Conservation (phyloP, 2,797 vertebrate genomes). For the Chelon labrosus region DNA sequence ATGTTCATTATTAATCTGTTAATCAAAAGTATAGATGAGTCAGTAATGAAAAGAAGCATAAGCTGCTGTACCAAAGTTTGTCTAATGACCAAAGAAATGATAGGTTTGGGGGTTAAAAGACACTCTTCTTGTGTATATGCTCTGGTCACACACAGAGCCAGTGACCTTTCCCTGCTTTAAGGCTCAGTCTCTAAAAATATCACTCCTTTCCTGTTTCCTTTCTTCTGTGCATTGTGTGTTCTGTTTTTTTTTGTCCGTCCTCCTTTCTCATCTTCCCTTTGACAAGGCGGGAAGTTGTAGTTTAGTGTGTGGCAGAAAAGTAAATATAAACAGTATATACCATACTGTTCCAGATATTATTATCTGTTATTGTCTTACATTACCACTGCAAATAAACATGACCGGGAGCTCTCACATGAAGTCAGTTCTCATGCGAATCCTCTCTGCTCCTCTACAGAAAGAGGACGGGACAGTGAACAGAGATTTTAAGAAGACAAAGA, state of each 20-base stretch:
- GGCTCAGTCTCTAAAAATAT: constrained; percentile 57
- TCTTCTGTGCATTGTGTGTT: constrained; percentile 47
- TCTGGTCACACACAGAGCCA: not conserved
- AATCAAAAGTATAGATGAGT: not conserved
- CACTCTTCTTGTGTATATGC: not conserved
- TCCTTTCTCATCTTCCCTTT: constrained; percentile 20
- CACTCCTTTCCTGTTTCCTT: constrained; percentile 20
- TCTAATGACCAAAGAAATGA: not conserved
- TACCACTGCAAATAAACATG: not conserved
- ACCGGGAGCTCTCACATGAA: not conserved
- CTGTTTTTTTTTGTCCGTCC: constrained; percentile 9
- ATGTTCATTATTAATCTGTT: not conserved
- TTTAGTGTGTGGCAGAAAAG: constrained; percentile 1
- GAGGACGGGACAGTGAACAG: constrained; percentile 97
- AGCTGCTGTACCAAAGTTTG: not conserved
- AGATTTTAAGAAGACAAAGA: constrained; percentile 98
- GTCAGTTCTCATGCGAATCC: not conserved
- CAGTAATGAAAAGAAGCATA: not conserved
- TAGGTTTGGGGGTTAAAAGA: not conserved
- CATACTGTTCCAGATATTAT: not conserved
- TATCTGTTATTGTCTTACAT: not conserved
- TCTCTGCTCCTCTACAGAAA: constrained; percentile 81
- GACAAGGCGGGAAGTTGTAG: constrained; percentile 10
- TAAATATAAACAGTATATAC: not conserved
- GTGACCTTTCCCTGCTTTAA: constrained; percentile 23